Conservation (phyloP, 2,888 invertebrate species). For the Xanthorhoe designata region DNA sequence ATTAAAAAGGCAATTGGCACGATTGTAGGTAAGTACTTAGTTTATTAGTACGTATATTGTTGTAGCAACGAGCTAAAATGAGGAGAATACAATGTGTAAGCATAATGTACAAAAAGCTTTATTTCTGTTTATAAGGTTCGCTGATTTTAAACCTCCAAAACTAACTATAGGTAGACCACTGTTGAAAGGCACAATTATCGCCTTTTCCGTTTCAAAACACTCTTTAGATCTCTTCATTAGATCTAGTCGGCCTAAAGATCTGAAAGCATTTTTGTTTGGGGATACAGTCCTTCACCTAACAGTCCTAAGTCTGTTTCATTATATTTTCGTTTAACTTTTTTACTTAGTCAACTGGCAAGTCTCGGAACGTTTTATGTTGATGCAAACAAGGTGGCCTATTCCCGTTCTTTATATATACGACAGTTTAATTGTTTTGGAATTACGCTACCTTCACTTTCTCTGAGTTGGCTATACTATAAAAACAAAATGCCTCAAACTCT, state of each 20-base stretch:
- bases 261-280: background rate
- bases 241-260: background rate
- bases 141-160: too few relatives aligned
- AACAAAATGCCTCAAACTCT: background rate
- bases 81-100: too few relatives aligned
- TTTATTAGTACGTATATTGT: too few relatives aligned
- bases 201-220: background rate
- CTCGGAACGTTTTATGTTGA: constrained; percentile 19
- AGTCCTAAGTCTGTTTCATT: background rate
- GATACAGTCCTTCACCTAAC: background rate
- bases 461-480: background rate
- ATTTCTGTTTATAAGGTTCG: too few relatives aligned
- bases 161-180: too few relatives aligned
- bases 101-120: too few relatives aligned
- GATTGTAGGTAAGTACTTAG: too few relatives aligned
- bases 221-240: background rate
- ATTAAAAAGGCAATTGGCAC: too few relatives aligned
- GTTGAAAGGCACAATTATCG: too few relatives aligned
- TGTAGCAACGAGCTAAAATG: too few relatives aligned
- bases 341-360: background rate
- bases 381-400: constrained; percentile 27
- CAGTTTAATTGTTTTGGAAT: constrained; percentile 39
- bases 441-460: constrained; percentile 24
- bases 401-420: constrained; percentile 34
- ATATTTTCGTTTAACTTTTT: background rate